Evolutionary conservation across 2,113 vertebrate genomes (phyloP), one percentile per base, ranked within the genome.

Genomic region (Carassius gibelio): DNA sequence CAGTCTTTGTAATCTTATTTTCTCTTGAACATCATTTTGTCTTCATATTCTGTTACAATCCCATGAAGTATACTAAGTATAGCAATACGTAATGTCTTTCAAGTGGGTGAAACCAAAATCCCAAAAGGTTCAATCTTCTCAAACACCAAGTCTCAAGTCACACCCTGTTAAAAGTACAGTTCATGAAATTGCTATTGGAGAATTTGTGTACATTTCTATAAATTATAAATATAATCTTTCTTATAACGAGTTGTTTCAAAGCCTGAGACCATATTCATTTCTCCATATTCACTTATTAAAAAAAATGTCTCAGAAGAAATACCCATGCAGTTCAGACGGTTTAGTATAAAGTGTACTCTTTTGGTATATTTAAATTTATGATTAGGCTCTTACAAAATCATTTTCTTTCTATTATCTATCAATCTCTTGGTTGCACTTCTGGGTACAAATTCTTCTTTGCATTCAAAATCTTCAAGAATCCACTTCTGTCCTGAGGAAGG

Each of bases 401-500:
- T 15, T 75, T 11, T 72, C 21, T 57, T 77, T 68, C 36, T 88
- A 3, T 85, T 34, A 5, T 42, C 19, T 21, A 42, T 42, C 8
- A 71, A 71, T 42, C 36, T 71, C 68, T 11, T 71, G 36, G 68
- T 21, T 42, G 36, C 1, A n/a, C 19, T 89, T 83, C 83, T 91
- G 84, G 91, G 88, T 92, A 90, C 90, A 86, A 88, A 90, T 42
- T 90, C 84, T 91, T 93, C 84, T 91, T 93, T 14, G 21, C 69
- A 84, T 87, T 57, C 52, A 81, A 61, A 68, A 82, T 61, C 30
- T 59, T 87, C 62, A 83, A 93, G 88, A n/a, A 1, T 5, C 62
- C 5, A 45, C 17, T 1, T 87, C 79, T 89, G 80, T 90, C 10
- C 30, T 81, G 7, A 87, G 62, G 72, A 81, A 69, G 0, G 87